These are phyloP conservation scores for Cygnus olor DNA, from an alignment of 2,797 vertebrate species.

Conservation along the genomic window DNA sequence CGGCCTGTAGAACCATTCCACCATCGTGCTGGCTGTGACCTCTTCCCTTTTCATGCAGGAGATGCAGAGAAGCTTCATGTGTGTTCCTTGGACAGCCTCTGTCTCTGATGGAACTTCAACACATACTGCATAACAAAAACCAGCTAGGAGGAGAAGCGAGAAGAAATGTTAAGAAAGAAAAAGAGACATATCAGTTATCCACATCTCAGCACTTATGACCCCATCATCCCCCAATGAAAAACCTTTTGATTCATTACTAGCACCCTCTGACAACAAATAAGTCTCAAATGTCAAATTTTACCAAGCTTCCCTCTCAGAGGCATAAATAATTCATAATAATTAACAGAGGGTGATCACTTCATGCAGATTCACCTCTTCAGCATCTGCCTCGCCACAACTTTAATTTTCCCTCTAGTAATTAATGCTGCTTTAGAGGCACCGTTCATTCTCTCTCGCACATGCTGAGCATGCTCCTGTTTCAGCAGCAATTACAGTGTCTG, in stretches of 20 bases:
- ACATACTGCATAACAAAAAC: constrained; percentile 86
- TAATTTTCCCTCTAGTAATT: not conserved
- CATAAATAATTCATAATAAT: constrained; percentile 32
- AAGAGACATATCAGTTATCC: not conserved
- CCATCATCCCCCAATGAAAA: not conserved
- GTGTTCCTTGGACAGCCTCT: constrained; percentile 84
- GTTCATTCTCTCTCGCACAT: not conserved
- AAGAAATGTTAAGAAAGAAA: not conserved
- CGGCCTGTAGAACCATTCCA: constrained; percentile 88
- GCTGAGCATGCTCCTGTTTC: not conserved
- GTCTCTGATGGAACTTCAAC: constrained; percentile 90
- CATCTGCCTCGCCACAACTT: constrained; percentile 21
- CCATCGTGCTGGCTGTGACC: constrained; percentile 84
- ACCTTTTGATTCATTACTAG: not conserved
- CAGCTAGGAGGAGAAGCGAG: constrained; percentile 70
- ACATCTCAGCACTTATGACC: not conserved
- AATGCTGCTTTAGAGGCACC: not conserved
- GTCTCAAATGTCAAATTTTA: constrained; percentile 23
- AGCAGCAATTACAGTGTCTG: not conserved
- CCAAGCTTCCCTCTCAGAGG: not conserved
- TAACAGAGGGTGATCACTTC: constrained; percentile 5
- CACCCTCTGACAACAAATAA: not conserved
- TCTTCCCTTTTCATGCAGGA: constrained; percentile 95
- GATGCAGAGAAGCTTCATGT: constrained; percentile 93
- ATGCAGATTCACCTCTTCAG: not conserved